Conservation (phyloP, 2,888 invertebrate genomes). For the Pachymerium ferrugineum region DNA sequence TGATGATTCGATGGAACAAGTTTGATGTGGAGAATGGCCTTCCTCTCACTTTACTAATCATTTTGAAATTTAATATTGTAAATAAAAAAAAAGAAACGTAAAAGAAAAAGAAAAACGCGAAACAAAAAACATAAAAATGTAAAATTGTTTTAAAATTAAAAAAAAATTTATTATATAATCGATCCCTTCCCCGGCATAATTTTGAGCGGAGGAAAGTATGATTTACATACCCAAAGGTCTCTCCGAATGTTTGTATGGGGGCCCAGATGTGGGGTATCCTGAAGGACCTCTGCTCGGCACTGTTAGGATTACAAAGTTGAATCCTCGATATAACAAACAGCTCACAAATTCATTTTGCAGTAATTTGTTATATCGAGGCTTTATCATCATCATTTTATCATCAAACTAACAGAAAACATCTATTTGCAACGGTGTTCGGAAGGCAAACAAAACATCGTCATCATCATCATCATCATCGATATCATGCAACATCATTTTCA, state of each 20-base stretch:
- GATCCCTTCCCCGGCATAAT: no score
- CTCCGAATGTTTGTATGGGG: constrained; percentile 31
- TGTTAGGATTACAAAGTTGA: constrained; percentile 33
- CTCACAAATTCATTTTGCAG: background rate
- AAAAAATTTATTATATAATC: no score
- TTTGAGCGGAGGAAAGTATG: constrained; percentile 19
- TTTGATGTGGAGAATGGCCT: background rate
- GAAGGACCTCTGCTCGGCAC: constrained; percentile 33
- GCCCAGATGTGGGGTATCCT: constrained; percentile 30
- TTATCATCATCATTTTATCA: background rate
- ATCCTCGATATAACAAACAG: constrained; percentile 32
- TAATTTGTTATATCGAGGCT: constrained; percentile 33
- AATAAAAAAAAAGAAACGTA: background rate
- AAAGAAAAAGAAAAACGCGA: no score
- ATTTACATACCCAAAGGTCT: constrained; percentile 32
- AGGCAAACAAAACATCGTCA: background rate
- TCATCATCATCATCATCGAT: no score
- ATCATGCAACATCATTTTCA: no score
- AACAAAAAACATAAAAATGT: no score
- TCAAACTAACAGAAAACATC: background rate
- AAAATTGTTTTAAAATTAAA: no score
- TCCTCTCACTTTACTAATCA: background rate
- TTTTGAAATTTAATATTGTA: background rate
- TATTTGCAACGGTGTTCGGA: background rate
- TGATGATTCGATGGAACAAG: constrained; percentile 5